Evolutionary conservation across 1,140 invertebrate species (phyloP).

Genomic region (Caenorhabditis remanei): DNA sequence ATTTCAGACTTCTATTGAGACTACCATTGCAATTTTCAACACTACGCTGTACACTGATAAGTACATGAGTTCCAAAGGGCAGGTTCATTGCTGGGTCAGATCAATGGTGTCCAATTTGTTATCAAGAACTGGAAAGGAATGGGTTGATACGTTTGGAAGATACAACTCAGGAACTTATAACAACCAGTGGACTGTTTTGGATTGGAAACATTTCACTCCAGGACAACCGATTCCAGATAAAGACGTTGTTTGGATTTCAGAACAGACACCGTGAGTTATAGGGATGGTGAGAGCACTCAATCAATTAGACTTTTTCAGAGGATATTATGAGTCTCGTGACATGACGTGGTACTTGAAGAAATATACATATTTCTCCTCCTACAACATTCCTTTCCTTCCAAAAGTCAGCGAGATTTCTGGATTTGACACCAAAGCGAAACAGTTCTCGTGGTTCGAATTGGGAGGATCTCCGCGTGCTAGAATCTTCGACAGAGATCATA

Average conservation of each 20-base stretch:
- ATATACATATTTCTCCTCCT: slow-evolving; percentile 85
- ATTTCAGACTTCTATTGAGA: slow-evolving; percentile 81
- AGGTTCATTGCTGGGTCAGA: slow-evolving; percentile 83
- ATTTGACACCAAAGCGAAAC: slow-evolving; percentile 70
- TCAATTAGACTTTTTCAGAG: slow-evolving; percentile 72
- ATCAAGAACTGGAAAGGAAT: slow-evolving; percentile 83
- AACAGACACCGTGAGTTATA: slow-evolving; percentile 85
- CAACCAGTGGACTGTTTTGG: slow-evolving; percentile 89
- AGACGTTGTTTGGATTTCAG: slow-evolving; percentile 84
- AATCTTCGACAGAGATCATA: slow-evolving; percentile 82
- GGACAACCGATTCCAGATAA: slow-evolving; percentile 79
- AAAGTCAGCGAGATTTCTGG: slow-evolving; percentile 83
- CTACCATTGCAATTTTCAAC: slow-evolving; percentile 85
- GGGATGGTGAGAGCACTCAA: slow-evolving; percentile 79
- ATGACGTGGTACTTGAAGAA: slow-evolving; percentile 83
- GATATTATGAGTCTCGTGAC: slow-evolving; percentile 81
- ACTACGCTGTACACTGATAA: slow-evolving; percentile 80
- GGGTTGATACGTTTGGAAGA: slow-evolving; percentile 82
- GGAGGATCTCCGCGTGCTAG: slow-evolving; percentile 82
- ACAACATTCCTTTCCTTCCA: slow-evolving; percentile 85
- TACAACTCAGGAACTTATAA: slow-evolving; percentile 88
- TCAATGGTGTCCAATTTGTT: slow-evolving; percentile 89
- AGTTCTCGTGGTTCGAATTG: slow-evolving; percentile 83
- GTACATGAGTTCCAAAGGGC: slow-evolving; percentile 80
- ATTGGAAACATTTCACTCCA: slow-evolving; percentile 83